Evolutionary conservation across 2,113 vertebrate genomes (phyloP).

Genomic region (Gyps fulvus): DNA sequence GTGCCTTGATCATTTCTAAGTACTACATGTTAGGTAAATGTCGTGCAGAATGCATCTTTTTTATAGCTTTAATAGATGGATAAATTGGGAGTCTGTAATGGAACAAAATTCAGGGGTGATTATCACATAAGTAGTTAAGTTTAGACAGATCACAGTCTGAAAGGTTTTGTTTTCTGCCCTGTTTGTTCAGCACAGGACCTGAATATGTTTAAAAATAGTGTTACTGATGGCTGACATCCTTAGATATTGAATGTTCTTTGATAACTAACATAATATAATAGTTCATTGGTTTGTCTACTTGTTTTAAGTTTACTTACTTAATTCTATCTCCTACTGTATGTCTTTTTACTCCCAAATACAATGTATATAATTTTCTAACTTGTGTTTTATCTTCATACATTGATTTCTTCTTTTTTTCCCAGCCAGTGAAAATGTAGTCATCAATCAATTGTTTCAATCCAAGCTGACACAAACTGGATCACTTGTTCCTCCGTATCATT

Average conservation of each 20-base stretch:
- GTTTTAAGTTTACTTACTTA: background rate
- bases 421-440: conserved; percentile 92
- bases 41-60: background rate
- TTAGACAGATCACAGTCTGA: background rate
- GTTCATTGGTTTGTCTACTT: background rate
- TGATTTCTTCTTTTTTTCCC: conserved; percentile 33
- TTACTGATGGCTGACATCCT: background rate
- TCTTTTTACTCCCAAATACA: background rate
- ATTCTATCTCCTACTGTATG: background rate
- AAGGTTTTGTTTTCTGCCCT: background rate
- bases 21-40: background rate
- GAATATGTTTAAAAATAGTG: background rate
- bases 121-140: background rate
- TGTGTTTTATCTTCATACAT: background rate
- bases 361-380: background rate
- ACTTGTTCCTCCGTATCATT: conserved; percentile 80
- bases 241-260: background rate
- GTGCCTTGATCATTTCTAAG: background rate
- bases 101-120: background rate
- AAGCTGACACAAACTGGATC: conserved; percentile 92
- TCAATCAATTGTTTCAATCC: conserved; percentile 91
- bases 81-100: background rate
- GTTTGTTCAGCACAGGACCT: background rate
- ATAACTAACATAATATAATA: background rate
- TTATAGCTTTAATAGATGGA: background rate